These are phyloP conservation scores for Rousettus madagascariensis DNA, from an alignment of 2,797 vertebrate genomes.

Conservation along the genomic window DNA sequence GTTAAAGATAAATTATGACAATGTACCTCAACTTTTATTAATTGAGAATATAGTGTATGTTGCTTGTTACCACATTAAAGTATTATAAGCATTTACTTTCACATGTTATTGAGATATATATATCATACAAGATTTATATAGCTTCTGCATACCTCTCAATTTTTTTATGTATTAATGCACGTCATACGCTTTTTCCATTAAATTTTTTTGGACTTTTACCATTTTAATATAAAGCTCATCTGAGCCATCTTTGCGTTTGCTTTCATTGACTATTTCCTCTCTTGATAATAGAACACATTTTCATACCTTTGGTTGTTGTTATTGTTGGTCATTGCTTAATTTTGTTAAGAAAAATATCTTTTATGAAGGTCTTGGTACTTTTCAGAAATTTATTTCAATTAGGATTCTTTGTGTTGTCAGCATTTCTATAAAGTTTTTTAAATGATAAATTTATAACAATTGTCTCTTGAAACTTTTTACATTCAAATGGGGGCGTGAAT, in stretches of 20 bases:
- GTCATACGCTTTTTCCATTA: neutral
- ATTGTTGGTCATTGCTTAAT: neutral
- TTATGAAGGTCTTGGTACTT: neutral
- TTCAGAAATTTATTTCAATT: neutral
- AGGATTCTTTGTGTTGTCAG: neutral
- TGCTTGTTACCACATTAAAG: neutral
- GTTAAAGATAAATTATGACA: neutral
- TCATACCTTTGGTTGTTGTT: neutral
- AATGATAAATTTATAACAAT: neutral
- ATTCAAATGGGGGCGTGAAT: neutral
- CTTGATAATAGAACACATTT: neutral
- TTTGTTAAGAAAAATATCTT: neutral
- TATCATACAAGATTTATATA: neutral
- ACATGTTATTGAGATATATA: neutral
- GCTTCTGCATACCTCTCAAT: neutral
- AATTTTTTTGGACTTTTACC: neutral
- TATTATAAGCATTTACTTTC: neutral
- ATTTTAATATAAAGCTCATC: neutral
- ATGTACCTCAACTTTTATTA: neutral
- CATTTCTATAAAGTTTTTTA: neutral
- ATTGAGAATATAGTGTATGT: neutral
- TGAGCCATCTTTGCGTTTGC: neutral
- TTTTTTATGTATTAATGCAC: neutral
- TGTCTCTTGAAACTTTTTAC: neutral
- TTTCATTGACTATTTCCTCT: neutral